Evolutionary conservation across 2,113 vertebrate species (phyloP).

Genomic region (Crypturellus undulatus): DNA sequence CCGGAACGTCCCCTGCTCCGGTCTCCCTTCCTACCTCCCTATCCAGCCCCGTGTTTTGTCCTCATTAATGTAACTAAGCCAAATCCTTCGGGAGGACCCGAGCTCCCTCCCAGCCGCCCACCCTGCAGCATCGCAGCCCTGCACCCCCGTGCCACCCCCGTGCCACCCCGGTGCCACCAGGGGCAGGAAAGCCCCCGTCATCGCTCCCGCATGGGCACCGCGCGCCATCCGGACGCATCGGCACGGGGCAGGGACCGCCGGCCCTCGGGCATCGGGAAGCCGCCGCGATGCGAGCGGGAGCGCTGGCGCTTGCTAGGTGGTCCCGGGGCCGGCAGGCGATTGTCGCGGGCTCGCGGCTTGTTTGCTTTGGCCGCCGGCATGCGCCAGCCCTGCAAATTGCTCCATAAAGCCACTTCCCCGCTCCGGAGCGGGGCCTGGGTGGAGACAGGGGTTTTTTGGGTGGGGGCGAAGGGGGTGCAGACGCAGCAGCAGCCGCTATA

Average conservation of each 20-base stretch:
- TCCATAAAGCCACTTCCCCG: neutral
- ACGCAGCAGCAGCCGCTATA: neutral
- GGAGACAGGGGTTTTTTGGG: neutral
- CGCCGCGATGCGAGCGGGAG: neutral
- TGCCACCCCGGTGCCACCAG: neutral
- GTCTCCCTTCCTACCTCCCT: neutral
- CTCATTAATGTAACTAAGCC: neutral
- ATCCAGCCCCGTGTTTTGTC: neutral
- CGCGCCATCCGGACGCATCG: too few relatives aligned
- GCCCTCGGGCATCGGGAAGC: neutral
- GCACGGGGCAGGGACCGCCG: neutral
- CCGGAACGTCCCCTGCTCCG: neutral
- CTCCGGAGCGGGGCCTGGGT: neutral
- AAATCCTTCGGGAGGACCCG: neutral
- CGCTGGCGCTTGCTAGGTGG: slow-evolving; percentile 42
- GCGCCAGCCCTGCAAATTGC: neutral
- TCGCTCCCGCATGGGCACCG: too few relatives aligned
- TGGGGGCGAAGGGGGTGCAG: neutral
- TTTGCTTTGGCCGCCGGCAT: slow-evolving; percentile 43
- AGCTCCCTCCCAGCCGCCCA: neutral
- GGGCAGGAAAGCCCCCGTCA: neutral
- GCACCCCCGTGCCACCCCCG: neutral
- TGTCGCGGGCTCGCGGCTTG: neutral
- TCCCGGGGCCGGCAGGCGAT: slow-evolving; percentile 4
- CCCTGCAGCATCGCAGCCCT: neutral